phyloP scores from a whole-genome alignment of 1,140 invertebrate species.

The Zaprionus ornatus region DNA sequence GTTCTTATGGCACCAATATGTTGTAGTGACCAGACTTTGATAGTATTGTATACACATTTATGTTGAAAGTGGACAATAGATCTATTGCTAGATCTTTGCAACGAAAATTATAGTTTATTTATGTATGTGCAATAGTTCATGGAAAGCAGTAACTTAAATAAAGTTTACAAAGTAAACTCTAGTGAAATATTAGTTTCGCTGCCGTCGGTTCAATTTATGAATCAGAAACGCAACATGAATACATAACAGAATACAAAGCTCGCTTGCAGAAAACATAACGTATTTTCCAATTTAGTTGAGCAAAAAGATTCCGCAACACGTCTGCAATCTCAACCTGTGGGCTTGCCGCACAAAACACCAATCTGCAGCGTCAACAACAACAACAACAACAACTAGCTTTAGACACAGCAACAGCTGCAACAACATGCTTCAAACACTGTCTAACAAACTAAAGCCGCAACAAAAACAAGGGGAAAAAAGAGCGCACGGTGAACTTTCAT shows the following conservation, averaged over 20 bases:
- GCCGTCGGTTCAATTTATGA: background rate
- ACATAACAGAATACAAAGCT: background rate
- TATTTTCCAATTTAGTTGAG: conserved; percentile 6
- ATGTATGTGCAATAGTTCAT: too few species aligned
- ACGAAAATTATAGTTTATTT: too few species aligned
- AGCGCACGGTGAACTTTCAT: conserved; percentile 5
- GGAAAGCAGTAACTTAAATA: background rate
- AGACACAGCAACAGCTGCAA: conserved; percentile 2
- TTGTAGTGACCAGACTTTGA: too few species aligned
- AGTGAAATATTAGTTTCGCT: background rate
- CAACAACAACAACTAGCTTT: background rate
- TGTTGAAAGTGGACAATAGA: too few species aligned
- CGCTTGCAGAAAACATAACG: background rate
- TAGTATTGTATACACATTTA: too few species aligned
- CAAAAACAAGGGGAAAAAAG: background rate
- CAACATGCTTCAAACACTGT: conserved; percentile 3
- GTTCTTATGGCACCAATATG: too few species aligned
- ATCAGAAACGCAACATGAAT: background rate
- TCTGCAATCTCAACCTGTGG: background rate
- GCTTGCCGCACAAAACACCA: conserved; percentile 13
- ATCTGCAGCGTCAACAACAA: conserved; percentile 2
- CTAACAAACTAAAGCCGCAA: conserved; percentile 17
- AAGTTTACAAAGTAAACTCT: background rate
- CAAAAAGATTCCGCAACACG: conserved; percentile 9
- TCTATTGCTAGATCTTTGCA: too few species aligned